Conservation (phyloP, 1,140 invertebrate species). For the Coelopa frigida region DNA sequence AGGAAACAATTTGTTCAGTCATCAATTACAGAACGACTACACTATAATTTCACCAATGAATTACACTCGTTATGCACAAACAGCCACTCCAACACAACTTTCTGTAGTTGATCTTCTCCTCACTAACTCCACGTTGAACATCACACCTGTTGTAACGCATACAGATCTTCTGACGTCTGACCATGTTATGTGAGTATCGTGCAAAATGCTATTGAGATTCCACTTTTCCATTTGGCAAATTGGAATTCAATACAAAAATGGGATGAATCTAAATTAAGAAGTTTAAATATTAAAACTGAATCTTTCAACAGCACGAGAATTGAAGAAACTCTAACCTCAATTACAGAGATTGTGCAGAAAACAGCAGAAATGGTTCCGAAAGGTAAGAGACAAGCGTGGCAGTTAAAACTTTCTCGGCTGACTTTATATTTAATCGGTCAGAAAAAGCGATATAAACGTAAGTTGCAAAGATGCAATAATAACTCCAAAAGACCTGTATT, state of each 20-base stretch:
- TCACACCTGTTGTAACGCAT: not conserved
- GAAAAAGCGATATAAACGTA: slow-evolving; percentile 1
- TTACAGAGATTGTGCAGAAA: not conserved
- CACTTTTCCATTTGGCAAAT: not conserved
- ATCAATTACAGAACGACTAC: too few relatives aligned
- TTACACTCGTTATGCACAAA: not conserved
- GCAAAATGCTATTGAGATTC: not conserved
- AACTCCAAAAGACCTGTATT: not conserved
- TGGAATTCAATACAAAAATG: not conserved
- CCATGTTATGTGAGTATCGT: not conserved
- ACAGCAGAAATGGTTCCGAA: not conserved
- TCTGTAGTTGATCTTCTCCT: not conserved
- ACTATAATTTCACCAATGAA: not conserved
- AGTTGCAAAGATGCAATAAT: slow-evolving; percentile 2
- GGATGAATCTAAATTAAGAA: not conserved
- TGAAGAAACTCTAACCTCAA: not conserved
- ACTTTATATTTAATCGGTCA: not conserved
- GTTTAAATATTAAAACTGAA: not conserved
- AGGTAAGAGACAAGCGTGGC: not conserved
- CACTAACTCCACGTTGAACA: not conserved
- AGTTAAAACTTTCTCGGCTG: not conserved
- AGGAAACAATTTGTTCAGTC: too few relatives aligned
- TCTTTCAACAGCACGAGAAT: too few relatives aligned
- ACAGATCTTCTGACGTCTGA: too few relatives aligned
- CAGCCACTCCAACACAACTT: not conserved